Base-by-base conservation (phyloP, 92 coral and sea anemone species). In the Porites cylindrica region DNA sequence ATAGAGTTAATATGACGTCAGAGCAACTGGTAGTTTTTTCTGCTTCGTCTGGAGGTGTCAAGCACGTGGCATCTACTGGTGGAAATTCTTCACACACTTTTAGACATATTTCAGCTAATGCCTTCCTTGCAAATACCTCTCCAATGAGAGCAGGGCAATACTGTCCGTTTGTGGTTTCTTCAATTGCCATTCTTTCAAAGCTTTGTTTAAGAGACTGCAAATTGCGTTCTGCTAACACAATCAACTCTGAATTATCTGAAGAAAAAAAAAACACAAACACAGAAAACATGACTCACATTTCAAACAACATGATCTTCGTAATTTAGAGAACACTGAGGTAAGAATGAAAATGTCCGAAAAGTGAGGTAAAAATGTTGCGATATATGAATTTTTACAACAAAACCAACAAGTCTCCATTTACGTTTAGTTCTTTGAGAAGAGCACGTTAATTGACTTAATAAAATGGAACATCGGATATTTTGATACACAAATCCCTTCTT, bases 101-200 rank as follows among this genome's bases (percentile, higher is more conserved):
- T 26, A 87, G 66, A 56, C 80, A 87, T 5, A 92, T 90, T 69
- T 91, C 85, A 23, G 95, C 98, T 8, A 87, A 61, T 51, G 84
- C 86, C 73, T 92, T 93, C 17, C 83, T 90, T 50, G 92, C 90
- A 66, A 90, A 91, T 1, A 85, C 86, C 18, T 74, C 79, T 38
- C 98, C 98, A 56, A 93, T 88, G 53, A 90, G 43, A 71, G 77
- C 43, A 10, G 38, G 51, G 43, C 23, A 18, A 19, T 43, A 7
- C 19, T 43, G 60, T 32, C 38, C 20, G 70, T 18, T 72, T 2
- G 72, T 20, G 50, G 61, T 82, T 82, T 82, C 86, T 71, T 73
- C 63, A 19, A 82, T 32, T 18, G 79, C 79, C 14, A 82, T 14
- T 8, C 1, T 71, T 43, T 71, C 69, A 62, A 82, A 82, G 43